Evolutionary conservation across 2,113 vertebrate genomes (phyloP).

Genomic region (Colaptes auratus): DNA sequence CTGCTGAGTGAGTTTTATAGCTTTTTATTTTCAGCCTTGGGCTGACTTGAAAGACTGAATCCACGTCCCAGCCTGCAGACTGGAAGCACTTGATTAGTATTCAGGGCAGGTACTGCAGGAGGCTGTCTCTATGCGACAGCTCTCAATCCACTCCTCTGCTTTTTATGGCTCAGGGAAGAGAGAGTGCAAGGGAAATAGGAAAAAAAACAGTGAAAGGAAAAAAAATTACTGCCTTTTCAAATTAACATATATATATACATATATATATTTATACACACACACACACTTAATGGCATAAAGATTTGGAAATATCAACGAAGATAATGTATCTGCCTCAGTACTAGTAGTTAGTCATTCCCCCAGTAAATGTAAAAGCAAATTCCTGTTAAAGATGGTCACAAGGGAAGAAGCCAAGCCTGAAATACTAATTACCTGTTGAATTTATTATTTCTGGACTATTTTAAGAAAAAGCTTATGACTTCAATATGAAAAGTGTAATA

Average conservation of each 20-base stretch:
- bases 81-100: constrained; percentile 53
- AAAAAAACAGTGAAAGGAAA: background rate
- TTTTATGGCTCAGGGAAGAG: constrained; percentile 23
- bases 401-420: constrained; percentile 1
- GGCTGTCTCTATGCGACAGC: constrained; percentile 64
- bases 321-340: background rate
- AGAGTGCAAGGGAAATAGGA: background rate
- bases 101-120: constrained; percentile 51
- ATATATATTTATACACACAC: no score
- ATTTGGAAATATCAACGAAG: background rate
- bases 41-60: constrained; percentile 53
- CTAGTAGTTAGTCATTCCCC: background rate
- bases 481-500: background rate
- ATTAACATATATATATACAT: background rate
- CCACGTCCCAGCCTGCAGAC: constrained; percentile 50
- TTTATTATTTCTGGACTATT: constrained; percentile 29
- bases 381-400: background rate
- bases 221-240: background rate
- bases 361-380: constrained; percentile 2
- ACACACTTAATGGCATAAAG: background rate
- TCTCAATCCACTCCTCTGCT: constrained; percentile 48
- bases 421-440: constrained; percentile 54
- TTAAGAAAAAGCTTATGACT: background rate
- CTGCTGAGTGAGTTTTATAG: constrained; percentile 60
- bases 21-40: constrained; percentile 57